Percentiles rank a stretch among this genome's conserved stretches.
These are phyloP conservation scores for Homalodisca vitripennis DNA, from an alignment of 1,140 invertebrate species.

Conservation along the genomic window DNA sequence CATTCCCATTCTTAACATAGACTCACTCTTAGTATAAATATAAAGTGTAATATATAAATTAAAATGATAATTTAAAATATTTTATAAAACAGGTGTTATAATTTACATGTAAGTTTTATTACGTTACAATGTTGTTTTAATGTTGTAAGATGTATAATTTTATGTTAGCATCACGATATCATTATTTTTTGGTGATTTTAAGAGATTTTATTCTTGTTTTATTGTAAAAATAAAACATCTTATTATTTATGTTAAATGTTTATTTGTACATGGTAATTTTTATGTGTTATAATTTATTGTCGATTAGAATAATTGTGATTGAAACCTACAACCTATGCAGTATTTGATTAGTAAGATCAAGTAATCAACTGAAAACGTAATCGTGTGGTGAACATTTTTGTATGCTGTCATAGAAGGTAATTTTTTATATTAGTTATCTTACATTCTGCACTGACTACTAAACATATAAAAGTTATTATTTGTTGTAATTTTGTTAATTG, in stretches of 20 bases:
- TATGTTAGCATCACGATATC: conserved; percentile 16
- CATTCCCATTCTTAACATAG: conserved; percentile 12
- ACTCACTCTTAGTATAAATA: conserved; percentile 3
- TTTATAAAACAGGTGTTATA: conserved; percentile 15
- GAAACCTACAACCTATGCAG: background rate
- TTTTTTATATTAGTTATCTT: background rate
- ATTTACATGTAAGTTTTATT: conserved; percentile 2
- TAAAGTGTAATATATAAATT: background rate
- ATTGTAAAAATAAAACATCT: conserved; percentile 2
- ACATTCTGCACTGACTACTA: too few relatives aligned
- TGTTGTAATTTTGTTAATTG: background rate
- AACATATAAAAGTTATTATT: too few relatives aligned
- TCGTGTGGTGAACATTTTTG: background rate
- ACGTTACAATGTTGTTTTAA: conserved; percentile 15
- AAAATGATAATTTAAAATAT: conserved; percentile 2
- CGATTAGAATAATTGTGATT: conserved; percentile 5
- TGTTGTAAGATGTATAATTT: conserved; percentile 17
- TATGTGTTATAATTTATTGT: background rate
- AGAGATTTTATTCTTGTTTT: conserved; percentile 25
- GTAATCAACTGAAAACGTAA: background rate
- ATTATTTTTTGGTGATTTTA: background rate
- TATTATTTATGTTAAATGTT: conserved; percentile 4
- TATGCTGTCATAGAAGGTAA: background rate
- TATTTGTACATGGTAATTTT: conserved; percentile 17
- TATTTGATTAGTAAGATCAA: conserved; percentile 9